Percentiles rank a stretch among this genome's conserved stretches.
These are phyloP conservation scores for Fissipunctia ypsillon DNA, from an alignment of 2,888 invertebrate species.

Conservation along the genomic window DNA sequence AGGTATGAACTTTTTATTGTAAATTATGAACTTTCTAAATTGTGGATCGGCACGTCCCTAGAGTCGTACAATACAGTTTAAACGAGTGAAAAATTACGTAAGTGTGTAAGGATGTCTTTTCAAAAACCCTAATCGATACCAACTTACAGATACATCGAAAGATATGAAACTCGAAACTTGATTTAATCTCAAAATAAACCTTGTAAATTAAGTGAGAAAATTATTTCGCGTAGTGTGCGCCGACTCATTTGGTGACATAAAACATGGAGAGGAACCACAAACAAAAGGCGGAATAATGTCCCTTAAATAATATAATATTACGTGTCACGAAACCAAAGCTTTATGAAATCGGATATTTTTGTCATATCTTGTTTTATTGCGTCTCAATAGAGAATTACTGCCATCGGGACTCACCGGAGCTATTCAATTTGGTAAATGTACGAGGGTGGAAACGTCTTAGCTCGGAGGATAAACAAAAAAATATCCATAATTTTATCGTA, in stretches of 20 bases:
- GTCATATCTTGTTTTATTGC: slow-evolving; percentile 90
- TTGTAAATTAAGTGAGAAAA: slow-evolving; percentile 36
- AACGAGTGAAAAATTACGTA: slow-evolving; percentile 5
- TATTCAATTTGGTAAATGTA: slow-evolving; percentile 82
- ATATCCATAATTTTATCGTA: slow-evolving; percentile 57
- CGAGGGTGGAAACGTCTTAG: slow-evolving; percentile 73
- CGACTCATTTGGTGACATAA: slow-evolving; percentile 76
- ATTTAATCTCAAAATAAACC: slow-evolving; percentile 41
- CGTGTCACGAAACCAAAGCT: slow-evolving; percentile 89
- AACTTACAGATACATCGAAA: slow-evolving; percentile 19
- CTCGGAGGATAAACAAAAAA: slow-evolving; percentile 49
- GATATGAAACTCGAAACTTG: slow-evolving; percentile 36
- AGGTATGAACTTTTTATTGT: slow-evolving; percentile 43
- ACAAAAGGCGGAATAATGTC: slow-evolving; percentile 87
- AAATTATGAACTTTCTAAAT: slow-evolving; percentile 59
- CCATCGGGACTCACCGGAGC: slow-evolving; percentile 77
- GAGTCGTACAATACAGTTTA: slow-evolving; percentile 13
- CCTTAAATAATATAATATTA: slow-evolving; percentile 89
- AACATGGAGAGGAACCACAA: slow-evolving; percentile 78
- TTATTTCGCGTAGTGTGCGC: slow-evolving; percentile 72
- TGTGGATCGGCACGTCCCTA: slow-evolving; percentile 13
- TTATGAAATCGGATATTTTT: slow-evolving; percentile 91
- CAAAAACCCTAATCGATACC: slow-evolving; percentile 10
- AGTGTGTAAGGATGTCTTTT: slow-evolving; percentile 4
- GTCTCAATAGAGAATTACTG: slow-evolving; percentile 85